A percentile compares a stretch with the other conserved stretches of the same genome.
These are phyloP conservation scores for Lasioglossum oenotherae DNA, from an alignment of 2,888 invertebrate species.

Conservation along the genomic window DNA sequence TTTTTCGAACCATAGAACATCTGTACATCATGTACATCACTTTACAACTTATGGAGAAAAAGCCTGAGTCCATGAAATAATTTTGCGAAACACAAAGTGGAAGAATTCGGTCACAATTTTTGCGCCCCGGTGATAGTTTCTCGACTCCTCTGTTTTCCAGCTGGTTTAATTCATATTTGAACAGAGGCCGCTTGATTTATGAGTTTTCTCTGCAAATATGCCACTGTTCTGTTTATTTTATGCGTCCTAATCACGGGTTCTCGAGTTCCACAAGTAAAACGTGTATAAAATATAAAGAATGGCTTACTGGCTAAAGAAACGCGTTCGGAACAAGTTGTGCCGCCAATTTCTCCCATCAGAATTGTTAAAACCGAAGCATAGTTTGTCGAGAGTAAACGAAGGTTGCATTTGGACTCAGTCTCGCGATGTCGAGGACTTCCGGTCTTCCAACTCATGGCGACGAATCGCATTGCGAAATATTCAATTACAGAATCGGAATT, in stretches of 20 bases:
- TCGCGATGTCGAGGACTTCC: neutral
- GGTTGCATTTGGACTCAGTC: neutral
- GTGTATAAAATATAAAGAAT: neutral
- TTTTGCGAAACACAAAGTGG: neutral
- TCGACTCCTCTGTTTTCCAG: neutral
- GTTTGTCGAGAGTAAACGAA: neutral
- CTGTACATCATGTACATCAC: neutral
- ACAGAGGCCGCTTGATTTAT: neutral
- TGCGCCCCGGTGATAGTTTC: neutral
- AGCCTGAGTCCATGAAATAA: neutral
- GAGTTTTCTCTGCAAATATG: neutral
- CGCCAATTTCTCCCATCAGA: neutral
- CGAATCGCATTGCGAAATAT: neutral
- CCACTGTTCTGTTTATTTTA: constrained; percentile 1
- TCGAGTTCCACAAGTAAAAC: neutral
- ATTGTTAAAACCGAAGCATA: neutral
- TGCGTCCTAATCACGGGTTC: neutral
- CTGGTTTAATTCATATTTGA: neutral
- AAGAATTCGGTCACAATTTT: neutral
- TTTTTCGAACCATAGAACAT: neutral
- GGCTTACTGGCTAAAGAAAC: no score
- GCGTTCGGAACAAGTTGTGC: neutral
- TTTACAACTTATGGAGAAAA: neutral
- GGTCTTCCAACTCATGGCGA: neutral
- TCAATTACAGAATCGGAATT: neutral